Evolutionary conservation across 1,140 invertebrate species (phyloP), one percentile per base, ranked within the genome.

Genomic region (Cheumatopsyche charites): DNA sequence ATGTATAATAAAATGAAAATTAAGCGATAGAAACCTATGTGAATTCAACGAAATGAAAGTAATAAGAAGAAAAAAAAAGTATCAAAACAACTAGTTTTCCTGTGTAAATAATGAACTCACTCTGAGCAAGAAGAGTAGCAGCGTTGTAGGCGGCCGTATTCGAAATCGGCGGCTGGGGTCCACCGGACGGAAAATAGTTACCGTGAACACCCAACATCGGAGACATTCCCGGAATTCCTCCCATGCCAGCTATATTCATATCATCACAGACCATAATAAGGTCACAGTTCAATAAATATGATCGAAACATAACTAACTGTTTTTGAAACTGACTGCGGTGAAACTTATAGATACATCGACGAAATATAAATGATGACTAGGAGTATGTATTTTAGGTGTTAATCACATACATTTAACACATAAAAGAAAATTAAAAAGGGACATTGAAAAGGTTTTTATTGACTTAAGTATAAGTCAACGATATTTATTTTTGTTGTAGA

Each of bases 111-210:
- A 29, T 55, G 2, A 36, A 89, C 90, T 91, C 88, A 91, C 90
- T 90, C 84, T 91, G 90, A 80, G 91, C 90, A 79, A 92, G 86
- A 80, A 92, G 87, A 78, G 90, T 89, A 76, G 90, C 89, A 78
- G 90, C 86, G 82, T 88, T 90, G 78, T 86, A 88, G 7, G 85
- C 84, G 21, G 82, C 79, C 11, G 80, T 75, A 45, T 77, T 77
- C 29, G 13, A 47, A 17, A 58, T 41, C 15, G 66, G 47, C 43
- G 25, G 55, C 55, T 71, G 73, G 21, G 41, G 47, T 12, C 63
- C 62, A 36, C n/a, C n/a, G 23, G 68, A 11, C 45, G 41, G 55
- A 23, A 65, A 47, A 29, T 41, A 62, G n/a, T 62, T 62, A 12
- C 42, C 29, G 45, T 29, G 61, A 17, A 66, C 55, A 17, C 58